A percentile compares a stretch with the other conserved stretches of the same genome.
phyloP scores from a whole-genome alignment of 2,888 invertebrate genomes.

The Tiphia femorata region DNA sequence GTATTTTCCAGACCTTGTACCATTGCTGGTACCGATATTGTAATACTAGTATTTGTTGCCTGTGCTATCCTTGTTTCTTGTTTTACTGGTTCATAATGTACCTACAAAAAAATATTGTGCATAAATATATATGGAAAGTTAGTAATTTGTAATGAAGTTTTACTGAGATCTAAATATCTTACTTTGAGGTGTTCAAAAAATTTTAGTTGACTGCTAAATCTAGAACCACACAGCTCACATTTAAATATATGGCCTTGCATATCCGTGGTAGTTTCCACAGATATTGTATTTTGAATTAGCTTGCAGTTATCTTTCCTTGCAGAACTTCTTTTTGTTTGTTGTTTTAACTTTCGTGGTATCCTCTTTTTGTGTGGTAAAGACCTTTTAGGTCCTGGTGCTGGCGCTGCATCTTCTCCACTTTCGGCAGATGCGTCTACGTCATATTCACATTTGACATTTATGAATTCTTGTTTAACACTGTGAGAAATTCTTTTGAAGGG shows the following conservation, averaged over 20 bases:
- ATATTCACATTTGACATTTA: conserved; percentile 67
- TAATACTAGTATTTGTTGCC: conserved; percentile 64
- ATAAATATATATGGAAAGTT: conserved; percentile 1
- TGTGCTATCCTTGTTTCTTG: conserved; percentile 60
- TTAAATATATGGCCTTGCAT: conserved; percentile 72
- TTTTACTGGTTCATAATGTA: conserved; percentile 64
- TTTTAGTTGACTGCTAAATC: conserved; percentile 81
- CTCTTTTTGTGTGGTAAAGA: conserved; percentile 89
- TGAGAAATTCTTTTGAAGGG: conserved; percentile 57
- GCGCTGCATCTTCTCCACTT: conserved; percentile 66
- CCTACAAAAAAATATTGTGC: conserved; percentile 50
- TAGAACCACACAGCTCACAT: conserved; percentile 85
- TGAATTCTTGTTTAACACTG: conserved; percentile 61
- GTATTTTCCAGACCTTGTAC: conserved; percentile 66
- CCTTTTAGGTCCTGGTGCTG: conserved; percentile 72
- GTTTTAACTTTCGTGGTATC: conserved; percentile 82
- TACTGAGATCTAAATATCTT: neutral
- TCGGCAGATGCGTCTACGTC: conserved; percentile 68
- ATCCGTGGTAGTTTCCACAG: conserved; percentile 50
- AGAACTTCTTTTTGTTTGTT: conserved; percentile 57
- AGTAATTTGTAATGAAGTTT: neutral
- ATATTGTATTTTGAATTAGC: conserved; percentile 38
- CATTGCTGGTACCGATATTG: conserved; percentile 50
- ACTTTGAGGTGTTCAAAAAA: conserved; percentile 89
- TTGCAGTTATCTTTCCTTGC: conserved; percentile 53